Conservation (phyloP, 2,888 invertebrate species). For the Parapristionchus giblindavisi region DNA sequence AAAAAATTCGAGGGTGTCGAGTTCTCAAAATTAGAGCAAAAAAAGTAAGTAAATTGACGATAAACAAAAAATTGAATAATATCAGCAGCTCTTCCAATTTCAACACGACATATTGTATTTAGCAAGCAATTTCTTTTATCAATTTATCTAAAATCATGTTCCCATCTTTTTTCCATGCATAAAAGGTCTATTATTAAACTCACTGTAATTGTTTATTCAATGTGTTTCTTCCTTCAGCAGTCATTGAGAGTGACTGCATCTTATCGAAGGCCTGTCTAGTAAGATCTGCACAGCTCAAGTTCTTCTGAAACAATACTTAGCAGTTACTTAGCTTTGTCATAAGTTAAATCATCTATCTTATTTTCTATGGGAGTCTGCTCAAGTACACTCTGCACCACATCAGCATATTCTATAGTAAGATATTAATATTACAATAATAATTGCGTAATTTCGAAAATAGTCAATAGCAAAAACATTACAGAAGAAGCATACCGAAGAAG, state of each 20-base stretch:
- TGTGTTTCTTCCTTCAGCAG: slow-evolving; percentile 46
- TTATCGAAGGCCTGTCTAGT: background rate
- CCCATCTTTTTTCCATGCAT: too few species aligned
- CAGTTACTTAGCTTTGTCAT: too few species aligned
- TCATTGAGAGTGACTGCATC: slow-evolving; percentile 49
- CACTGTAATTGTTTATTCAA: slow-evolving; percentile 42
- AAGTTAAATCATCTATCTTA: background rate
- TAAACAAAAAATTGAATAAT: too few species aligned
- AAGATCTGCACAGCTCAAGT: slow-evolving; percentile 17
- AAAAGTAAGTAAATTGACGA: too few species aligned
- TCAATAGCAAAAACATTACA: background rate
- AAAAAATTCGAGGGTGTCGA: too few species aligned
- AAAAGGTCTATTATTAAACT: too few species aligned
- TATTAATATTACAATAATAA: background rate
- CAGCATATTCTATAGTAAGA: slow-evolving; percentile 24
- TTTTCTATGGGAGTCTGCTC: slow-evolving; percentile 1
- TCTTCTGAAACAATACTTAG: background rate
- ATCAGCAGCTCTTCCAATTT: too few species aligned
- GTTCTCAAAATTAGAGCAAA: too few species aligned
- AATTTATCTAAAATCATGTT: too few species aligned
- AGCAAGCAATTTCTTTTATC: too few species aligned
- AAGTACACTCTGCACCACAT: slow-evolving; percentile 34
- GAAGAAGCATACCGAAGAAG: slow-evolving; percentile 47
- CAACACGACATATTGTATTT: too few species aligned
- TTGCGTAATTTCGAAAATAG: too few species aligned